A percentile compares a stretch with the other conserved stretches of the same genome.
phyloP scores from a whole-genome alignment of 2,888 invertebrate genomes.

The Drosophila austrosaltans region DNA sequence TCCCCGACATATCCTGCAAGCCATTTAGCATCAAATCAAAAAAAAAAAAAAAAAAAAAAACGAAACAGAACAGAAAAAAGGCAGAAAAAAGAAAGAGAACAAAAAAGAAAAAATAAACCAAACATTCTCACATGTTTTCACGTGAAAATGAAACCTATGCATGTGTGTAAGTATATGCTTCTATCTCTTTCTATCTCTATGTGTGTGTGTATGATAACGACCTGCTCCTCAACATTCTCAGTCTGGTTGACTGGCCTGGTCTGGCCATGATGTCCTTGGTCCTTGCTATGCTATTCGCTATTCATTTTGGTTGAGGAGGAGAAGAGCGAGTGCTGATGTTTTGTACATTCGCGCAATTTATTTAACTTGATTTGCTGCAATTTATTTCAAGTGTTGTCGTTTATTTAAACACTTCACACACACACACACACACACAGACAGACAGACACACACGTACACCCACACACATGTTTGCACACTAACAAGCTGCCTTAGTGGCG shows the following conservation, averaged over 20 bases:
- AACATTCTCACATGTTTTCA: constrained; percentile 18
- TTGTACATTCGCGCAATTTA: constrained; percentile 72
- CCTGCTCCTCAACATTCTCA: constrained; percentile 12
- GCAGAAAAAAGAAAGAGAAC: not conserved
- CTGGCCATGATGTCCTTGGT: constrained; percentile 10
- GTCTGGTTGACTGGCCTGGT: constrained; percentile 11
- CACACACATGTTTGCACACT: constrained; percentile 12
- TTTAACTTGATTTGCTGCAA: constrained; percentile 80
- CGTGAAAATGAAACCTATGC: constrained; percentile 17
- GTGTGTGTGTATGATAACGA: constrained; percentile 7
- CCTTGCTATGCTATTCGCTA: constrained; percentile 22
- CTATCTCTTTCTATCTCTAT: not conserved
- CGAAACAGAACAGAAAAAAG: not conserved
- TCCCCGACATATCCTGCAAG: constrained; percentile 12
- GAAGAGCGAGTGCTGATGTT: constrained; percentile 52
- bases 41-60: not conserved
- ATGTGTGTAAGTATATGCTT: constrained; percentile 4
- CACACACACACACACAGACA: constrained; percentile 24
- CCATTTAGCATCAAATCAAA: constrained; percentile 13
- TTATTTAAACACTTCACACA: constrained; percentile 72
- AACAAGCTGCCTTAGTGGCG: constrained; percentile 18
- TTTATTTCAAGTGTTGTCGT: constrained; percentile 78
- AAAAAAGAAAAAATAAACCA: not conserved
- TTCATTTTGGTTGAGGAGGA: constrained; percentile 38
- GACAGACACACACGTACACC: constrained; percentile 12